These are phyloP conservation scores for Numenius arquata DNA, from an alignment of 2,113 vertebrate genomes.

Conservation along the genomic window DNA sequence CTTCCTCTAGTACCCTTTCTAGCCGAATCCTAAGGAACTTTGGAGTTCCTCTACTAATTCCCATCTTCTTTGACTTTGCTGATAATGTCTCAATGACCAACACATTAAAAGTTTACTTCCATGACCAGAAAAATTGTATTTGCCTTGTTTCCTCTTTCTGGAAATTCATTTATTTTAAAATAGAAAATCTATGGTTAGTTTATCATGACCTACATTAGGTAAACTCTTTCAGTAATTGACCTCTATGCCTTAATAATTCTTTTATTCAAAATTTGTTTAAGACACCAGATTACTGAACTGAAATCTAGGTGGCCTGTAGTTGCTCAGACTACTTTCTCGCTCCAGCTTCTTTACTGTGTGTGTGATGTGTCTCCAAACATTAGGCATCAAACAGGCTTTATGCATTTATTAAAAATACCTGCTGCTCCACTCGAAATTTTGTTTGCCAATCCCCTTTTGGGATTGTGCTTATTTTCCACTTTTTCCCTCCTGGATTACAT, in stretches of 20 bases:
- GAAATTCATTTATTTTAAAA: background rate
- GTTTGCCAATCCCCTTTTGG: background rate
- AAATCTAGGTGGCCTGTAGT: background rate
- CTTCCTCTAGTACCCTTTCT: background rate
- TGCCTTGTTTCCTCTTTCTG: background rate
- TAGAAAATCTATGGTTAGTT: background rate
- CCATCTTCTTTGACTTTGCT: background rate
- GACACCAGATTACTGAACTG: background rate
- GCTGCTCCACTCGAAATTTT: background rate
- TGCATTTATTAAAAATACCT: background rate
- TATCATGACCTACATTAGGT: background rate
- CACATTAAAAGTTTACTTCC: background rate
- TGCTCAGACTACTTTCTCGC: background rate
- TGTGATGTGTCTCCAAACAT: background rate
- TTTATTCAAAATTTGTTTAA: background rate
- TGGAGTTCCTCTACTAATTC: background rate
- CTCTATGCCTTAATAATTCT: background rate
- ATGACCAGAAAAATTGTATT: background rate
- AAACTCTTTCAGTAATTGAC: background rate
- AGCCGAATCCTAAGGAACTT: background rate
- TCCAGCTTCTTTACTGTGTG: background rate
- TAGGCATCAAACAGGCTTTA: background rate
- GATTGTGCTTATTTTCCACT: background rate
- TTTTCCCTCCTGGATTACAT: background rate
- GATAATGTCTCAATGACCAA: background rate